Evolutionary conservation across 2,888 invertebrate species (phyloP).

Genomic region (Halictus ligatus): DNA sequence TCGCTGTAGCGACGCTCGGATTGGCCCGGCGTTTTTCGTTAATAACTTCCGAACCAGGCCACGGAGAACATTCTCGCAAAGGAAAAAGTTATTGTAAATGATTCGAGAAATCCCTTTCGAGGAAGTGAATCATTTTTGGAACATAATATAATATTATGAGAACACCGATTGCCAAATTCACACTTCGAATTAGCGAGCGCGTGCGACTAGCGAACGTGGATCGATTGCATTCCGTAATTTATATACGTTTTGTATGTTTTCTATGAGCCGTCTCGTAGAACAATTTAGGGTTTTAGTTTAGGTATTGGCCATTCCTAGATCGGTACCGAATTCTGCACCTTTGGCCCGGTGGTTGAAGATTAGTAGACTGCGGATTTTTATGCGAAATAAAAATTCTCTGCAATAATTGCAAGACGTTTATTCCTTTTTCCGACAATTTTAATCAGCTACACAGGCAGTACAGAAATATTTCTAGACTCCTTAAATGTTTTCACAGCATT

Average conservation of each 20-base stretch:
- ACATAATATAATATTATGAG: not conserved
- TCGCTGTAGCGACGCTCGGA: not conserved
- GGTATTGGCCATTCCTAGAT: constrained; percentile 41
- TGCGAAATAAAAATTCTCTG: no score
- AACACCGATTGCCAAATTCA: not conserved
- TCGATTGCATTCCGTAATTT: constrained; percentile 39
- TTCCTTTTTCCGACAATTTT: no score
- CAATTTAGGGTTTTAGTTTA: constrained; percentile 39
- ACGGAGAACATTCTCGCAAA: not conserved
- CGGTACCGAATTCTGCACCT: not conserved
- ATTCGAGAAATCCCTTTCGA: not conserved
- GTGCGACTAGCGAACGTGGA: constrained; percentile 23
- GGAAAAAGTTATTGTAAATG: not conserved
- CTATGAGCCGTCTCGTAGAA: constrained; percentile 13
- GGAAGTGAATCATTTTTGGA: not conserved
- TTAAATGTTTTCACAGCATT: no score
- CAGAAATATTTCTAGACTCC: no score
- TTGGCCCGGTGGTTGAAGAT: not conserved
- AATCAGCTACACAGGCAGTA: no score
- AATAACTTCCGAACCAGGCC: not conserved
- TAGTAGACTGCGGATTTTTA: no score
- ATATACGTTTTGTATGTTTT: constrained; percentile 54
- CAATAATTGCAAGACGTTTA: no score
- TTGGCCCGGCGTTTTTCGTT: not conserved
- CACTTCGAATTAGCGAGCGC: not conserved